Conservation (phyloP, 2,888 invertebrate species). For the Sipha maydis region DNA sequence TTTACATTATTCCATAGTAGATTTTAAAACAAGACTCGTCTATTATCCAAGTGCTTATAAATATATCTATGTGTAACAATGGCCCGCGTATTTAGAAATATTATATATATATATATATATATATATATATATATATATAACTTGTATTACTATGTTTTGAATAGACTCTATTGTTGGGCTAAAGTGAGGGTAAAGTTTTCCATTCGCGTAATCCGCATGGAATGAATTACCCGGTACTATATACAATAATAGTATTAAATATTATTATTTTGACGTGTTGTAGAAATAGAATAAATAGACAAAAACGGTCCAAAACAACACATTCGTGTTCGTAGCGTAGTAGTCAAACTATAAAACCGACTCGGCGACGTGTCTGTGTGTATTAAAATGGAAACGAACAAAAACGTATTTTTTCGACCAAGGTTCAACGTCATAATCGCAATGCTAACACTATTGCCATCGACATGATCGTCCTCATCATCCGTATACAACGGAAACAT, state of each 20-base stretch:
- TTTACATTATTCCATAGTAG: not conserved
- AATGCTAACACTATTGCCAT: too few species aligned
- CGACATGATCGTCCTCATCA: too few species aligned
- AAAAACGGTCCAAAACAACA: not conserved
- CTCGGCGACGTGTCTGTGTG: not conserved
- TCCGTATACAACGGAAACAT: too few species aligned
- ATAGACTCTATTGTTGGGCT: not conserved
- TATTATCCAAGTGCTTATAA: not conserved
- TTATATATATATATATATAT: too few species aligned
- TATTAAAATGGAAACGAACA: too few species aligned
- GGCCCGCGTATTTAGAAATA: not conserved
- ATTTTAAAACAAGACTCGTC: not conserved
- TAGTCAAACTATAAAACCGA: not conserved
- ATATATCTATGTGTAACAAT: not conserved
- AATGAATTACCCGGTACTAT: not conserved
- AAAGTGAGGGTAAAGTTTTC: conserved; percentile 8
- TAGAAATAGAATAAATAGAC: not conserved
- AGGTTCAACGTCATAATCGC: too few species aligned
- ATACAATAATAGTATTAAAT: not conserved
- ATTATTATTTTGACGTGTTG: not conserved
- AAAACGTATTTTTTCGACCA: too few species aligned
- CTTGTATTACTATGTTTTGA: conserved; percentile 10
- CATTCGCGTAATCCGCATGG: conserved; percentile 3
- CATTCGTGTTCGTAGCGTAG: not conserved
- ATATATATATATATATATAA: not conserved